phyloP scores from a whole-genome alignment of 2,888 invertebrate genomes.

The Charanyca ferruginea region DNA sequence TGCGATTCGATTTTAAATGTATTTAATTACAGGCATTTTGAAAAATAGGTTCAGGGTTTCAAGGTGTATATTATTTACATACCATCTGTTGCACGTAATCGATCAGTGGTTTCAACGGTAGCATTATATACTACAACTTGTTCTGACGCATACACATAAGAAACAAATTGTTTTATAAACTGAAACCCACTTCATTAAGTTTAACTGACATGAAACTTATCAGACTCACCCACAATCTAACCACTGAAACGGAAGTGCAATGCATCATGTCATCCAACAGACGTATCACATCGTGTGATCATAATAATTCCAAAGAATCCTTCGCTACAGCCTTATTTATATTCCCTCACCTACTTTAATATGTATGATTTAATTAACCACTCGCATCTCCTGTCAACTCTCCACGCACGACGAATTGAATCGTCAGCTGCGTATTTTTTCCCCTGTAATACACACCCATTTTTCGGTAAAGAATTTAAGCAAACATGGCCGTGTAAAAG shows the following conservation, averaged over 20 bases:
- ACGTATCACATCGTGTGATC: conserved; percentile 69
- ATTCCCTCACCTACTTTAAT: conserved; percentile 72
- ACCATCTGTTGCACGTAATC: conserved; percentile 11
- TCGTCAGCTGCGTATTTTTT: conserved; percentile 81
- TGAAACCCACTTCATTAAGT: conserved; percentile 50
- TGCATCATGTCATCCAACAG: conserved; percentile 75
- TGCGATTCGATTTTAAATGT: no score
- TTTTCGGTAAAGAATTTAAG: conserved; percentile 83
- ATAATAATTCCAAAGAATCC: conserved; percentile 69
- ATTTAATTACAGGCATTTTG: no score
- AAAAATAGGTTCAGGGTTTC: background rate
- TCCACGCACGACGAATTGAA: conserved; percentile 80
- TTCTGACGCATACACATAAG: conserved; percentile 22
- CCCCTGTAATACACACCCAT: conserved; percentile 72
- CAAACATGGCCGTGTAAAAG: conserved; percentile 85
- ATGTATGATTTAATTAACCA: conserved; percentile 76
- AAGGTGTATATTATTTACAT: conserved; percentile 11
- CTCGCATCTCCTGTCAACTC: conserved; percentile 81
- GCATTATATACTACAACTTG: conserved; percentile 41
- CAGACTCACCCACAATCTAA: conserved; percentile 60
- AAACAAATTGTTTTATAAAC: conserved; percentile 30
- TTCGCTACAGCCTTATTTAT: conserved; percentile 68
- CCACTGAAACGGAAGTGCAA: conserved; percentile 72
- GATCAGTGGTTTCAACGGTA: conserved; percentile 46
- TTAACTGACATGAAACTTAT: conserved; percentile 58